A percentile compares a stretch with the other conserved stretches of the same genome.
Conservation (phyloP, 2,113 vertebrate species). For the Mobula hypostoma region DNA sequence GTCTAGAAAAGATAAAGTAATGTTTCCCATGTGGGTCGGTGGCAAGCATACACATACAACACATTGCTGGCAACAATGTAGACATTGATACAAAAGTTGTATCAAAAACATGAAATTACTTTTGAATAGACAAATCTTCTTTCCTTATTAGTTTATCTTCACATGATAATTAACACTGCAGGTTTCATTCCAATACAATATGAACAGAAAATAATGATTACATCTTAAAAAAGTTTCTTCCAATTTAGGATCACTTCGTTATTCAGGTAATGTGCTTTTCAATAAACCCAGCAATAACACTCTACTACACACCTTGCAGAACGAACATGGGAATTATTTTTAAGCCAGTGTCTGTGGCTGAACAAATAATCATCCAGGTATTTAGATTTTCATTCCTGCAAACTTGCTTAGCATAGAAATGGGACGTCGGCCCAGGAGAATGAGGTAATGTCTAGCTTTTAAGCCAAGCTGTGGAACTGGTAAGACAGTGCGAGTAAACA, state of each 20-base stretch:
- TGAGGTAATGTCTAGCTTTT: constrained; percentile 97
- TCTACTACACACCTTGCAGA: constrained; percentile 47
- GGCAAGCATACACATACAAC: too few species aligned
- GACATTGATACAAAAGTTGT: not conserved
- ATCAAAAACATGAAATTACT: not conserved
- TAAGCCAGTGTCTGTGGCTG: constrained; percentile 57
- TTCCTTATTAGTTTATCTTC: not conserved
- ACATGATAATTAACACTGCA: not conserved
- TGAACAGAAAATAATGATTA: not conserved
- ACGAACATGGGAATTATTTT: constrained; percentile 51
- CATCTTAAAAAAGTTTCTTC: constrained; percentile 35
- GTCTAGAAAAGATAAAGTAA: too few species aligned
- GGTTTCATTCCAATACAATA: not conserved
- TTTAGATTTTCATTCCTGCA: constrained; percentile 75
- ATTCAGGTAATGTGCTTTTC: constrained; percentile 48
- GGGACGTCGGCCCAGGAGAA: constrained; percentile 83
- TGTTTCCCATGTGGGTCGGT: too few species aligned
- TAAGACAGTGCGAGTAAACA: constrained; percentile 67
- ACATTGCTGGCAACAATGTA: not conserved
- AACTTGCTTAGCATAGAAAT: constrained; percentile 88
- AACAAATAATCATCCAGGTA: constrained; percentile 80
- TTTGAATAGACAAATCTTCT: not conserved
- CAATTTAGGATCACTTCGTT: constrained; percentile 45
- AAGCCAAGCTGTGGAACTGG: constrained; percentile 86
- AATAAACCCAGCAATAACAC: constrained; percentile 47